Evolutionary conservation across 2,888 invertebrate species (phyloP).

Genomic region (Lochmaea capreae): DNA sequence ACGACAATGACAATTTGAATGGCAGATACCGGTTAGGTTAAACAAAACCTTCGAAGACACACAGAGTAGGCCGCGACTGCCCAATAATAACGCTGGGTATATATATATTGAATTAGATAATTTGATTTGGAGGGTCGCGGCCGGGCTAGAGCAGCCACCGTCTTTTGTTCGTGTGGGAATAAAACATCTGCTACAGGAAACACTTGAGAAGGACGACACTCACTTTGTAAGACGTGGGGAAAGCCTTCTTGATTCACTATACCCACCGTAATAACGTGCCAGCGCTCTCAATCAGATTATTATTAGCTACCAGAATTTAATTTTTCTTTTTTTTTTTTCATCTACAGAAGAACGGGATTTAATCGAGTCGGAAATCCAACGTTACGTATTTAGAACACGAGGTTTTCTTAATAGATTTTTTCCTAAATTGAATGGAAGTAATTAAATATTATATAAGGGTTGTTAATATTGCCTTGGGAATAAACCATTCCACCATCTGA

Average conservation of each 20-base stretch:
- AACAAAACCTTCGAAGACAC: slow-evolving; percentile 22
- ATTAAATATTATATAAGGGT: no score
- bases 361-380: background rate
- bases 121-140: slow-evolving; percentile 63
- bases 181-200: slow-evolving; percentile 63
- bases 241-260: slow-evolving; percentile 21
- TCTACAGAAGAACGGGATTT: background rate
- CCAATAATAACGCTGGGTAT: slow-evolving; percentile 52
- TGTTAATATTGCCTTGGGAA: no score
- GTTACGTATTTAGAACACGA: background rate
- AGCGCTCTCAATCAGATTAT: background rate
- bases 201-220: slow-evolving; percentile 54
- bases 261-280: slow-evolving; percentile 2
- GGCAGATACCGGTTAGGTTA: no score
- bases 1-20: background rate
- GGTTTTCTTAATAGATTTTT: no score
- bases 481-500: no score
- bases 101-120: slow-evolving; percentile 65
- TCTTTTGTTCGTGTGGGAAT: slow-evolving; percentile 66
- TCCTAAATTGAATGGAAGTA: no score
- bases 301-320: background rate
- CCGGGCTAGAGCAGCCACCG: slow-evolving; percentile 52
- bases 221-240: slow-evolving; percentile 6
- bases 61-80: slow-evolving; percentile 31
- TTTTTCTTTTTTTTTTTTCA: background rate